These are phyloP conservation scores for Cosmopolites sordidus DNA, from an alignment of 2,888 invertebrate species.

Conservation along the genomic window DNA sequence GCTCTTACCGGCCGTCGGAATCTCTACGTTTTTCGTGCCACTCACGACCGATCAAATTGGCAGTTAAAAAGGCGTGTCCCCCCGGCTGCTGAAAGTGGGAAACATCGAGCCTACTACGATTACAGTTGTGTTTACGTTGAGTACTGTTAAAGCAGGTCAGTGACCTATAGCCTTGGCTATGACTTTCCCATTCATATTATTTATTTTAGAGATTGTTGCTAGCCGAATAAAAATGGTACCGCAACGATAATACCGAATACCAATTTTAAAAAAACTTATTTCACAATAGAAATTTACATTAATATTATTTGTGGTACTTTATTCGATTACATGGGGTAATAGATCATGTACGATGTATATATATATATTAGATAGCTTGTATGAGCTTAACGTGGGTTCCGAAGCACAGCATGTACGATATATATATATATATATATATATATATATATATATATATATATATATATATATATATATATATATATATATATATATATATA, in stretches of 20 bases:
- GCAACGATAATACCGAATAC: neutral
- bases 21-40: neutral
- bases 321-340: too few relatives aligned
- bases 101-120: conserved; percentile 32
- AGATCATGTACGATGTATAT: too few relatives aligned
- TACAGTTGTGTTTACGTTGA: conserved; percentile 42
- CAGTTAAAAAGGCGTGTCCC: conserved; percentile 21
- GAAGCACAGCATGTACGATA: too few relatives aligned
- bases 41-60: conserved; percentile 17
- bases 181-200: conserved; percentile 46
- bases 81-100: conserved; percentile 21
- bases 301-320: too few relatives aligned
- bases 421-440: too few relatives aligned
- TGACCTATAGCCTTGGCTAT: conserved; percentile 48
- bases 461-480: too few relatives aligned
- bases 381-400: too few relatives aligned
- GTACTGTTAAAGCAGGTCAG: conserved; percentile 48
- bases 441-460: too few relatives aligned
- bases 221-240: neutral
- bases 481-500: too few relatives aligned
- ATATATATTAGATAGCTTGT: too few relatives aligned
- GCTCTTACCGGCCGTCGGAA: conserved; percentile 5
- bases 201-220: conserved; percentile 4
- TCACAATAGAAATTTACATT: too few relatives aligned
- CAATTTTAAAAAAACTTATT: too few relatives aligned